A percentile compares a stretch with the other conserved stretches of the same genome.
These are phyloP conservation scores for Koerneria pararmatus DNA, from an alignment of 2,888 invertebrate species.

Conservation along the genomic window DNA sequence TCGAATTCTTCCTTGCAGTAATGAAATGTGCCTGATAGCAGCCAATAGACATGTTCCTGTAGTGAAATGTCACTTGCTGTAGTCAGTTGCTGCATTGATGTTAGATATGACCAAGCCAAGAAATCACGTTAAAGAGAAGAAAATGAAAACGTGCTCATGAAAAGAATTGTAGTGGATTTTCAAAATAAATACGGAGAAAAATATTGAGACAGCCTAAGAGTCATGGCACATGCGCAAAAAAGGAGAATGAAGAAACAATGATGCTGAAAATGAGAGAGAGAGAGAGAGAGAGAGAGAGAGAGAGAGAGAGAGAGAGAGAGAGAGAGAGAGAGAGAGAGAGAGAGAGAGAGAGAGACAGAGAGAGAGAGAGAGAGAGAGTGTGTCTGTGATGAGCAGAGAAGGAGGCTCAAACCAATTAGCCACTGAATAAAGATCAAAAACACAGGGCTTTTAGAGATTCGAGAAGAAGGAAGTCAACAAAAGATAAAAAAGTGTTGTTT, in stretches of 20 bases:
- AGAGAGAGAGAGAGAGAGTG: not conserved
- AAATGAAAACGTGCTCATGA: not conserved
- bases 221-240: not conserved
- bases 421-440: no score
- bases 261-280: conserved; percentile 5
- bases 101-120: no score
- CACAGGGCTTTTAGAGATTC: no score
- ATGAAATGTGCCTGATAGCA: no score
- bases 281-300: conserved; percentile 10
- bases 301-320: conserved; percentile 12
- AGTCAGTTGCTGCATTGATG: no score
- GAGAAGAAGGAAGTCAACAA: no score
- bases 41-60: no score
- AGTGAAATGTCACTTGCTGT: no score
- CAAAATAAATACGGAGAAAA: not conserved
- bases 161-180: not conserved
- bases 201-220: conserved; percentile 1
- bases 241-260: not conserved
- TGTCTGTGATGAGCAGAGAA: not conserved
- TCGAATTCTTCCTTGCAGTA: no score
- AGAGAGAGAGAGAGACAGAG: conserved; percentile 12
- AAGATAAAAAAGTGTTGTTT: no score
- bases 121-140: not conserved
- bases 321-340: not conserved
- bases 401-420: not conserved